Evolutionary conservation across 1,140 invertebrate species (phyloP), one percentile per base, ranked within the genome.

Genomic region (Lordiphosa clarofinis): DNA sequence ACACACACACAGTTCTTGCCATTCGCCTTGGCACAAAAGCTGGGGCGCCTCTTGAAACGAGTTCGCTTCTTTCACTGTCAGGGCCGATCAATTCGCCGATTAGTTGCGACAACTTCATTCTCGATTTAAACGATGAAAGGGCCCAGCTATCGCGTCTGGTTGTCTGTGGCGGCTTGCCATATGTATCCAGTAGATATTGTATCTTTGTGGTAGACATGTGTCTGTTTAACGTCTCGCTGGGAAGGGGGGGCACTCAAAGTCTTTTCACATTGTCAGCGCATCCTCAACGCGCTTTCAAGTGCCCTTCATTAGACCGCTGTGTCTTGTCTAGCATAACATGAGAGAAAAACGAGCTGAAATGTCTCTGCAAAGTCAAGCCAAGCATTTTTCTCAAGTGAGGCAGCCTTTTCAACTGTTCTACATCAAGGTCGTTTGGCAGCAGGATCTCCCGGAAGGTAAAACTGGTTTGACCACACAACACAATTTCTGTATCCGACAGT

Each of bases 281-380:
- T 44, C 56, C 40, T 54, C 49, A 53, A 56, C 43, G 43, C 43
- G 43, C 54, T 59, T 53, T 73, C 50, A 58, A 81, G 75, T 82
- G 76, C 71, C 79, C 71, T 81, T 81, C 75, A 81, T 79, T 79
- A 75, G 76, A 65, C 71, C 71, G 55, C 70, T 67, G 61, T 67
- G 63, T 68, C 55, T 59, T 4, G 43, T 48, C 58, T 56, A 39
- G 13, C 28, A 46, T 12, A 46, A 40, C 48, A 37, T 46, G 8
- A 63, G 46, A 42, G 61, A 11, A 65, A 64, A 64, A 62, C 60
- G 60, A 62, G 60, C 44, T 37, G 48, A 60, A 61, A 43, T 33
- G 44, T 42, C 38, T 57, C 65, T 68, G 53, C 68, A 68, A 68
- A 68, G 43, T 54, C 56, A 59, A 59, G 47, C 60, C 65, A 43